Conservation (phyloP, 2,113 vertebrate genomes). For the Corapipo altera region DNA sequence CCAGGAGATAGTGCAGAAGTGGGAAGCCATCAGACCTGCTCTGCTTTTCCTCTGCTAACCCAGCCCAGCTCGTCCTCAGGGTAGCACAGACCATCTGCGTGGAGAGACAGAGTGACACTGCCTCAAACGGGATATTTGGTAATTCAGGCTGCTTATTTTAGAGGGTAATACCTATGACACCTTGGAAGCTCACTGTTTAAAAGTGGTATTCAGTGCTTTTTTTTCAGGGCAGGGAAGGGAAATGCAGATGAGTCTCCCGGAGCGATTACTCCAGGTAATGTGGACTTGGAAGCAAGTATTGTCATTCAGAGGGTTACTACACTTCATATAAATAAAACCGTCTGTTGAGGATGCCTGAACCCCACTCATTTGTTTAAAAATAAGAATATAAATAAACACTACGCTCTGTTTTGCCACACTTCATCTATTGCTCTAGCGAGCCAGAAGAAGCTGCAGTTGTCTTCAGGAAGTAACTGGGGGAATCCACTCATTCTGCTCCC, state of each 20-base stretch:
- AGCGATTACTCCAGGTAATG: neutral
- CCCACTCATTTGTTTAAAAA: neutral
- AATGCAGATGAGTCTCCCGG: neutral
- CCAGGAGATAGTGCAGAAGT: neutral
- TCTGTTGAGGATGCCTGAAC: neutral
- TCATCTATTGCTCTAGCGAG: neutral
- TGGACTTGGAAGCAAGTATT: neutral
- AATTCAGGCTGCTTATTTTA: neutral
- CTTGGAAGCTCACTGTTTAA: neutral
- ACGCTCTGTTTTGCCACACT: neutral
- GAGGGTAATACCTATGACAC: neutral
- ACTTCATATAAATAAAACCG: neutral
- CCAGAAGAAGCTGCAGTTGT: neutral
- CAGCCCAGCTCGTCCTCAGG: neutral
- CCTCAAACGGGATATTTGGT: neutral
- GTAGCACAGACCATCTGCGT: rapidly evolving
- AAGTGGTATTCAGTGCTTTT: neutral
- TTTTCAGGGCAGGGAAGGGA: neutral
- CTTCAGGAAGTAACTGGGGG: neutral
- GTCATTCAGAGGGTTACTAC: neutral
- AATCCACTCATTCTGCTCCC: neutral
- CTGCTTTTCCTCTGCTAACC: neutral
- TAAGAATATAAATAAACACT: neutral
- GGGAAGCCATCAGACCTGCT: neutral
- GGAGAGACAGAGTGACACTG: neutral